phyloP scores from a whole-genome alignment of 2,113 vertebrate genomes.

The Protobothrops mucrosquamatus region DNA sequence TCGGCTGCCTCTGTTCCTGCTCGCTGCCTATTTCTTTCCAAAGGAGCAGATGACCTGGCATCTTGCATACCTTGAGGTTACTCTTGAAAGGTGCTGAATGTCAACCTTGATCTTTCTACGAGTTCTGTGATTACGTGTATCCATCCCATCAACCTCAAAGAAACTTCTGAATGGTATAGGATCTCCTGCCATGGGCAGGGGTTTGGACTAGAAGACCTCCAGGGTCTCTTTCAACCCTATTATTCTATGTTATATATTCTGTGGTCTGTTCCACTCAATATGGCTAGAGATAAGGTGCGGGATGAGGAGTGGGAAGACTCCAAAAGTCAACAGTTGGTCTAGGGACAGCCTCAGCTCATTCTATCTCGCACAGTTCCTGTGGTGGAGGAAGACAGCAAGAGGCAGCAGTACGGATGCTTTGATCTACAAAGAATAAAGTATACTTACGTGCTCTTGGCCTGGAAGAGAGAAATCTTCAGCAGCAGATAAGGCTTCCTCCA shows the following conservation, averaged over 20 bases:
- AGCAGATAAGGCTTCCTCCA: neutral
- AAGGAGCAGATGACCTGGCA: neutral
- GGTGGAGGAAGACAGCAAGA: neutral
- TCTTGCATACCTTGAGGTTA: neutral
- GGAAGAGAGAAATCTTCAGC: conserved; percentile 47
- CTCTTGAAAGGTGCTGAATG: too few species aligned
- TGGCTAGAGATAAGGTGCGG: neutral
- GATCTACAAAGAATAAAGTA: neutral
- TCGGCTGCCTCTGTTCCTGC: neutral
- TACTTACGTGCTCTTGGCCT: conserved; percentile 63
- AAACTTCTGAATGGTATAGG: too few species aligned
- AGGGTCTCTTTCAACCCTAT: too few species aligned
- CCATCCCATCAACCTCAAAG: too few species aligned
- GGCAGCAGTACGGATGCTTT: neutral
- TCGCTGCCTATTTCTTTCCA: neutral
- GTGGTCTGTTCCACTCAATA: neutral
- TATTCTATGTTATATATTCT: neutral
- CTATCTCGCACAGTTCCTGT: neutral
- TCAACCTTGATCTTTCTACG: too few species aligned
- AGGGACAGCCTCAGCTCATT: neutral
- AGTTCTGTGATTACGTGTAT: too few species aligned
- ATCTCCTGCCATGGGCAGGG: too few species aligned
- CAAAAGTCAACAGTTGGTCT: neutral
- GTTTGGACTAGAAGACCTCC: too few species aligned
- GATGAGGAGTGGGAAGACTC: neutral